Evolutionary conservation across 2,888 invertebrate species (phyloP).

Genomic region (Emmelina monodactyla): DNA sequence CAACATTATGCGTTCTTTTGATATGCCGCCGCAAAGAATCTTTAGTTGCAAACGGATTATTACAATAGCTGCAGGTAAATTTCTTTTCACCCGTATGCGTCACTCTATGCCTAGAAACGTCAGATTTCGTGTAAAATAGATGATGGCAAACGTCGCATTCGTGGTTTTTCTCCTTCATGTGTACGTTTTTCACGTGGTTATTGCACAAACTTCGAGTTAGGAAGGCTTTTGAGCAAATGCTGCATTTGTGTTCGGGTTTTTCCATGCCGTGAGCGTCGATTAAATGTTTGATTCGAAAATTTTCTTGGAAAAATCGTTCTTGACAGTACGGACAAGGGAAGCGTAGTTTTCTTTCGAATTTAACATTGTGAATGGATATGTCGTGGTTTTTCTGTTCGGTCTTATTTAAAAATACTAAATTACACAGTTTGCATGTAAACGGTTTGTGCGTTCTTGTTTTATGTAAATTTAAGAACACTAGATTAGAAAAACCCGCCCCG

Average conservation of each 20-base stretch:
- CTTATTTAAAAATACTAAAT: constrained; percentile 23
- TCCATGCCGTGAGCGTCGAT: constrained; percentile 32
- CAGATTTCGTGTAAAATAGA: constrained; percentile 44
- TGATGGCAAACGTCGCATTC: constrained; percentile 43
- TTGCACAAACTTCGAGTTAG: constrained; percentile 41
- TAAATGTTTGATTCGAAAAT: constrained; percentile 24
- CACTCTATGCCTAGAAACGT: constrained; percentile 34
- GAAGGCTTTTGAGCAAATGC: constrained; percentile 35
- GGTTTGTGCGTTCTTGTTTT: constrained; percentile 32
- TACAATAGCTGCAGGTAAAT: constrained; percentile 32
- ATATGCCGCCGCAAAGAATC: constrained; percentile 44
- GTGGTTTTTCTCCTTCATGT: constrained; percentile 42
- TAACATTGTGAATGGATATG: constrained; percentile 20
- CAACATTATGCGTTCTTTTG: constrained; percentile 38
- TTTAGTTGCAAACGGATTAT: constrained; percentile 35
- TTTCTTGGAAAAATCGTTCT: constrained; percentile 29
- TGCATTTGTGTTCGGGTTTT: constrained; percentile 36
- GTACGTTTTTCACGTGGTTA: constrained; percentile 44
- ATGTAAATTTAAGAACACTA: constrained; percentile 42
- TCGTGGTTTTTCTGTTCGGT: constrained; percentile 27
- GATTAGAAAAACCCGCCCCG: constrained; percentile 42
- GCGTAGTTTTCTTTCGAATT: constrained; percentile 22
- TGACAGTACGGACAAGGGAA: constrained; percentile 31
- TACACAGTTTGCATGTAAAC: constrained; percentile 29
- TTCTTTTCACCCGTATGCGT: constrained; percentile 46